Base-by-base conservation (phyloP, 2,888 invertebrate species). In the Sialis lutaria region DNA sequence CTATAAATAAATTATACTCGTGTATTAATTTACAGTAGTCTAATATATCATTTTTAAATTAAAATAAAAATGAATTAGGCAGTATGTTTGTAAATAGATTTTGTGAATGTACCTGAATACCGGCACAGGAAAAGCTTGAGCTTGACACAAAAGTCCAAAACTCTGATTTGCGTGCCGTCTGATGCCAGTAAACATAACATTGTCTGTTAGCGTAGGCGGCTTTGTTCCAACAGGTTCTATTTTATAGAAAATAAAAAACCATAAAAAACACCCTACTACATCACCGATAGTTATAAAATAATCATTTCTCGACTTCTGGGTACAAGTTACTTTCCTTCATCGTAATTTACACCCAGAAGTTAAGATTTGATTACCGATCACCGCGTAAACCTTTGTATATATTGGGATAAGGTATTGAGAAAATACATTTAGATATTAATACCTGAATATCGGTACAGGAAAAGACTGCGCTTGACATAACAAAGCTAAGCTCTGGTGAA, bases 101-200 rank as follows among this genome's bases (percentile, higher is more conserved):
- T 22, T 22, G 22, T 22, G 22, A 4, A 43, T 46, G 13, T 45
- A 49, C 51, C 49, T 53, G 51, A 52, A 55, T 37, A 48, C 57
- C 55, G 77, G 76, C 60, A 79, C 75, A 55, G 84, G 84, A 64
- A 75, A 81, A 56, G 80, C 83, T 72, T 85, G 84, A 53, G 83
- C 81, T 62, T 80, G 82, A 64, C 83, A 84, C 59, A 82, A 70
- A 55, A 82, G 64, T 44, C 77, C 78, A 61, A 84, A 74, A 59
- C 74, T 73, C 58, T 74, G 74, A 54, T 71, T 72, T 51, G 68
- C 68, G 57, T 65, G 68, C 62, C 80, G 73, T 60, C 75, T 76
- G 62, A 79, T 40, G 37, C 46, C 34, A 13, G 51, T 69, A 56
- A 58, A 69, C 64, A 62, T 73, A 56, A 57, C 68, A 60, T 60